Evolutionary conservation across 1,140 invertebrate species (phyloP).

Genomic region (Scaptomyza hsui): DNA sequence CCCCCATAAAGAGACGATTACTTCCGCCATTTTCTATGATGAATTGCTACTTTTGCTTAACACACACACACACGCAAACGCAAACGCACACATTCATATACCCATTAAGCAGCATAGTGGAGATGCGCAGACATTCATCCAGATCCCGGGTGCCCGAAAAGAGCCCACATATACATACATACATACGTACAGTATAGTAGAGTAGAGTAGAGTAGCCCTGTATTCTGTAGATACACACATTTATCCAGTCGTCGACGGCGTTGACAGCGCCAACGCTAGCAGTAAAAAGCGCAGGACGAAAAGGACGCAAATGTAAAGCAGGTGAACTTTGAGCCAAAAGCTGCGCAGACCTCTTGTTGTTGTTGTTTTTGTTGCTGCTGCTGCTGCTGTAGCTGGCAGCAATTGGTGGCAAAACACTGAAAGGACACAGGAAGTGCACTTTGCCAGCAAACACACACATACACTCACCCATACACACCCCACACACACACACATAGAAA

Average conservation of each 20-base stretch:
- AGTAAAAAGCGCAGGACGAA: constrained; percentile 53
- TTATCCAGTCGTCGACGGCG: constrained; percentile 76
- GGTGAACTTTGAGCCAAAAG: constrained; percentile 57
- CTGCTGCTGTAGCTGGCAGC: constrained; percentile 42
- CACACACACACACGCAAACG: constrained; percentile 29
- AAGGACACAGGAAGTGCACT: constrained; percentile 77
- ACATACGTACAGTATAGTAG: constrained; percentile 23
- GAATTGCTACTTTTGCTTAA: constrained; percentile 82
- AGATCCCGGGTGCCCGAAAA: constrained; percentile 19
- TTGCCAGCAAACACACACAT: constrained; percentile 50
- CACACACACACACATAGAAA: constrained; percentile 4
- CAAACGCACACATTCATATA: constrained; percentile 10
- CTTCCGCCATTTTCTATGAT: constrained; percentile 84
- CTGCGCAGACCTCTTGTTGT: constrained; percentile 28
- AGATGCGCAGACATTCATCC: constrained; percentile 69
- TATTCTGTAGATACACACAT: constrained; percentile 64
- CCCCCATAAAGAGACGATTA: constrained; percentile 68
- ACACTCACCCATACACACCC: constrained; percentile 19
- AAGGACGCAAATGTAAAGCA: constrained; percentile 53
- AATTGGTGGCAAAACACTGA: constrained; percentile 64
- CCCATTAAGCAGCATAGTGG: constrained; percentile 42
- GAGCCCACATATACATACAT: constrained; percentile 30
- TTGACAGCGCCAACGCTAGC: constrained; percentile 59
- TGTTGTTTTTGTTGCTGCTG: constrained; percentile 8
- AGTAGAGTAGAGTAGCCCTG: neutral